Evolutionary conservation across 2,888 invertebrate genomes (phyloP).

Genomic region (Ormyrus labotus): DNA sequence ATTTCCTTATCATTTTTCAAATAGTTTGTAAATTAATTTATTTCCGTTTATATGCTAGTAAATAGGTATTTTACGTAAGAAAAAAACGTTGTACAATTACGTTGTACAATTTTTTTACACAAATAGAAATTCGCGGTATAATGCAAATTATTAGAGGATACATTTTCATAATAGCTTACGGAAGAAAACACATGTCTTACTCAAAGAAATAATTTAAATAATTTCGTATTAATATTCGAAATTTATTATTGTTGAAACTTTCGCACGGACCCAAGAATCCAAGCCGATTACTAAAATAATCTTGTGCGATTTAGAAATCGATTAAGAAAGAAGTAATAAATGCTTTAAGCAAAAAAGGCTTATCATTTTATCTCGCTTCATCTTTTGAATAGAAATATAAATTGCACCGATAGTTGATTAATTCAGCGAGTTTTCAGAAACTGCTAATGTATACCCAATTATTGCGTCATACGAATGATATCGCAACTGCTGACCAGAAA

Average conservation of each 20-base stretch:
- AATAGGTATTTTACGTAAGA: too few relatives aligned
- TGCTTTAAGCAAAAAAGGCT: conserved; percentile 41
- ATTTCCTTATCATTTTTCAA: too few relatives aligned
- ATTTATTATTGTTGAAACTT: conserved; percentile 2
- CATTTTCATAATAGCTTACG: too few relatives aligned
- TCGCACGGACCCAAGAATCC: not conserved
- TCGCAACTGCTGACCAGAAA: conserved; percentile 46
- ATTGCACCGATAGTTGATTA: conserved; percentile 45
- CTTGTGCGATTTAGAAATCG: not conserved
- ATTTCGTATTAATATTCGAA: not conserved
- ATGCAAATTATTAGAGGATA: too few relatives aligned
- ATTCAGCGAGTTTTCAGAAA: conserved; percentile 51
- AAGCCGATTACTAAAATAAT: conserved; percentile 6
- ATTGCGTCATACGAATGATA: conserved; percentile 52
- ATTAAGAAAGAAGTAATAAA: conserved; percentile 12
- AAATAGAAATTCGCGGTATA: too few relatives aligned
- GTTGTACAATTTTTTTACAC: too few relatives aligned
- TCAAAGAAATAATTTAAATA: not conserved
- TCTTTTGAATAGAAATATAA: conserved; percentile 47
- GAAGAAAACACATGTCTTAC: too few relatives aligned
- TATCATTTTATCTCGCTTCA: conserved; percentile 40
- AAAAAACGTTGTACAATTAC: too few relatives aligned
- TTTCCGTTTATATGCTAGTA: too few relatives aligned
- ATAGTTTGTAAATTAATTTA: too few relatives aligned
- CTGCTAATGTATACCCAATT: conserved; percentile 29